phyloP scores from a whole-genome alignment of 1,140 invertebrate species.

The Camponotus floridanus region DNA sequence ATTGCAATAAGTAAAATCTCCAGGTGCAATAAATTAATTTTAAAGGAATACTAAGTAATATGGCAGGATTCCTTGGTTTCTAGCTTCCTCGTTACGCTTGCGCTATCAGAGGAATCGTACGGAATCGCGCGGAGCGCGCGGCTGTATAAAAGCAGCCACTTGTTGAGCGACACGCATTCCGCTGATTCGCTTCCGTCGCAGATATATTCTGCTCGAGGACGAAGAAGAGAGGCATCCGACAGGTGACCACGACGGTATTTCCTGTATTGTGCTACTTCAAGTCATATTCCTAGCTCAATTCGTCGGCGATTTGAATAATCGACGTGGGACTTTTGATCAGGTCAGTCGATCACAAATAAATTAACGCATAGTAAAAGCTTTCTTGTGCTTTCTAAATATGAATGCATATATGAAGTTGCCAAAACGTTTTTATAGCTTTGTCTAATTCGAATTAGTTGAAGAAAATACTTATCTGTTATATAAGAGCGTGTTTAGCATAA shows the following conservation, averaged over 20 bases:
- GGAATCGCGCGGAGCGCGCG: slow-evolving; percentile 65
- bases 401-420: background rate
- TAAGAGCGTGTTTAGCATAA: too few species aligned
- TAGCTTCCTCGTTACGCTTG: slow-evolving; percentile 72
- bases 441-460: too few species aligned
- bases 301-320: slow-evolving; percentile 31
- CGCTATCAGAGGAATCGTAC: slow-evolving; percentile 72
- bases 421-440: background rate
- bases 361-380: background rate
- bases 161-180: slow-evolving; percentile 85
- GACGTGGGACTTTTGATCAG: slow-evolving; percentile 45
- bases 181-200: slow-evolving; percentile 71
- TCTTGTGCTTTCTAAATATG: background rate
- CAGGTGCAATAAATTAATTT: slow-evolving; percentile 63
- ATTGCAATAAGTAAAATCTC: slow-evolving; percentile 51
- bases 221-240: slow-evolving; percentile 24
- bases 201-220: slow-evolving; percentile 63
- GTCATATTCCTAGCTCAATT: slow-evolving; percentile 31
- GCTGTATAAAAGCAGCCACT: slow-evolving; percentile 85
- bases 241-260: slow-evolving; percentile 40
- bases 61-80: slow-evolving; percentile 32
- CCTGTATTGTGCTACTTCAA: slow-evolving; percentile 33
- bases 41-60: too few species aligned
- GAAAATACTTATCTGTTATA: too few species aligned
- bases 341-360: slow-evolving; percentile 18